Evolutionary conservation across 1,140 invertebrate genomes (phyloP).

Genomic region (Coptotermes formosanus): DNA sequence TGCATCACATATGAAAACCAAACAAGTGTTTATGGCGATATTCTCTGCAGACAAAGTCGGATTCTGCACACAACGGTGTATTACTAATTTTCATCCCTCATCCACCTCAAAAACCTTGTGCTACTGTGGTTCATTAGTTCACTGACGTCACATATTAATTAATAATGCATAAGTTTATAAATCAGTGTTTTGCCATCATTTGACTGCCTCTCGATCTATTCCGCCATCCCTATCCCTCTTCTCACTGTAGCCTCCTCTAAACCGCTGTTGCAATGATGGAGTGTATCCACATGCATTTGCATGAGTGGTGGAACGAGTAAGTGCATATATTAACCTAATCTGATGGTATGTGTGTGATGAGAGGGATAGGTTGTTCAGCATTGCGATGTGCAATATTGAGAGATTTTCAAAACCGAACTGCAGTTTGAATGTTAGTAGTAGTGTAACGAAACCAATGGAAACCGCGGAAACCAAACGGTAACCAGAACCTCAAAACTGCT

Average conservation of each 20-base stretch:
- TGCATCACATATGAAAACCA: not conserved
- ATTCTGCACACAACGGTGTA: not conserved
- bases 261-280: slow-evolving; percentile 9
- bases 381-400: slow-evolving; percentile 2
- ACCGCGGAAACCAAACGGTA: not conserved
- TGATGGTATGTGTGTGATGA: slow-evolving; percentile 6
- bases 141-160: slow-evolving; percentile 13
- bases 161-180: slow-evolving; percentile 20
- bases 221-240: not conserved
- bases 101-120: not conserved
- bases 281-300: slow-evolving; percentile 17
- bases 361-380: not conserved
- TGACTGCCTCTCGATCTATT: not conserved
- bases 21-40: slow-evolving; percentile 16
- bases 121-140: not conserved
- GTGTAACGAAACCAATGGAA: slow-evolving; percentile 9
- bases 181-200: slow-evolving; percentile 18
- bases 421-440: slow-evolving; percentile 3
- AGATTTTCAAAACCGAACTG: slow-evolving; percentile 3
- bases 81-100: slow-evolving; percentile 19
- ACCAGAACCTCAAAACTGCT: slow-evolving; percentile 17
- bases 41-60: not conserved
- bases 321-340: slow-evolving; percentile 19
- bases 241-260: not conserved
- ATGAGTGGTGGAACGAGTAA: slow-evolving; percentile 17